Base-by-base conservation (phyloP, 1,140 invertebrate genomes). In the Drosophila melanica region DNA sequence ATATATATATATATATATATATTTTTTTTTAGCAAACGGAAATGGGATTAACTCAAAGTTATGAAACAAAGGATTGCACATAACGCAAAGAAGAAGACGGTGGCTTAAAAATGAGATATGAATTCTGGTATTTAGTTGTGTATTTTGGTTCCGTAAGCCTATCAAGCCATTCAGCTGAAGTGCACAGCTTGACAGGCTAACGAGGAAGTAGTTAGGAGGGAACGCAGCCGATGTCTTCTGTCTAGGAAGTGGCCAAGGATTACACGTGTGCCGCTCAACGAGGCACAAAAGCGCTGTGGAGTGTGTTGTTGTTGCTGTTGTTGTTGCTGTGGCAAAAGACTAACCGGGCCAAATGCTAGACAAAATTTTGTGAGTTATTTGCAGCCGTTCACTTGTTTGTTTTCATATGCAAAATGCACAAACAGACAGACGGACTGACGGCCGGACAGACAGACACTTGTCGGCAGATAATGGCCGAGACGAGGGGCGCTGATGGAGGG, bases 131-230 rank as follows among this genome's bases (percentile, higher is more conserved):
- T 45, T 42, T 45, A 51, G 11, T 37, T 39, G 33, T 47, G 35
- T 10, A 35, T 20, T 55, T 55, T 67, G 45, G 39, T 47, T 33
- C 54, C 33, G 39, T 82, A 85, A 84, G 67, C 76, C 79, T 47
- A 79, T 81, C 60, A 66, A 66, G 16, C 75, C 58, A 74, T 81
- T 77, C 68, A 39, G 27, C 5, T 65, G 53, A 79, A 79, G 76
- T 23, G 68, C 20, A 39, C 74, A 50, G 73, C 35, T 68, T 59
- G 14, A 47, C n/a, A 51, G 71, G 69, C 75, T 87, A 87, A 86
- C 81, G 81, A 86, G 75, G 82, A 86, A 87, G 82, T 81, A 87
- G 75, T 86, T 74, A 27, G 55, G 59, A 80, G 58, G 20, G 53
- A 23, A 37, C 53, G 48, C 14, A 16, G 14, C 1, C 27, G 4